Percentiles rank a stretch among this genome's conserved stretches.
These are phyloP conservation scores for Silurus lanzhouensis DNA, from an alignment of 2,797 vertebrate species.

Conservation along the genomic window DNA sequence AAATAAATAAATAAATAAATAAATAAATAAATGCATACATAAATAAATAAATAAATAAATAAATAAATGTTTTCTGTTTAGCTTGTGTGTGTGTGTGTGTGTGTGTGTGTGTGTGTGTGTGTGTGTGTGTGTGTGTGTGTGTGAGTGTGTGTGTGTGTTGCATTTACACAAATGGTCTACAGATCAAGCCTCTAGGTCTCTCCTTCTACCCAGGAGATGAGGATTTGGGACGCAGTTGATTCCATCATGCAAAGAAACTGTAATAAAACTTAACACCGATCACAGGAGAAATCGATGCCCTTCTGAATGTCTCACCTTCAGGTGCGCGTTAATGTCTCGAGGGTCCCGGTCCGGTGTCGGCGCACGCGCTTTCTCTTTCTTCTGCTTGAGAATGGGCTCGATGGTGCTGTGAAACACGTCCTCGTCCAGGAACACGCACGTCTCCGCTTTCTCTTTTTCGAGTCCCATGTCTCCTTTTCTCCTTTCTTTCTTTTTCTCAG, in stretches of 20 bases:
- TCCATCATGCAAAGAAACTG: neutral
- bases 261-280: neutral
- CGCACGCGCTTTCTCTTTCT: constrained; percentile 66
- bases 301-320: constrained; percentile 75
- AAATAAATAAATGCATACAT: too few species aligned
- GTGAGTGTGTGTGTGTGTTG: too few species aligned
- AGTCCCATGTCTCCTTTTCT: constrained; percentile 78
- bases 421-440: constrained; percentile 82
- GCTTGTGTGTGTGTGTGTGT: neutral
- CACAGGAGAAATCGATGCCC: neutral
- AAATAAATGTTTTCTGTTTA: neutral
- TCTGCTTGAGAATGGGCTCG: constrained; percentile 71
- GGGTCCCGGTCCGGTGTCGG: constrained; percentile 78
- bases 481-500: neutral
- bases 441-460: constrained; percentile 83
- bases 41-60: too few species aligned
- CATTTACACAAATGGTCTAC: neutral
- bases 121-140: neutral
- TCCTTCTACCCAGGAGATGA: too few species aligned
- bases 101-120: neutral
- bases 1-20: too few species aligned
- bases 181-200: neutral
- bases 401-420: constrained; percentile 75
- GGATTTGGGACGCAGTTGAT: neutral
- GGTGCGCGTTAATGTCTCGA: constrained; percentile 77